Evolutionary conservation across 2,113 vertebrate species (phyloP).

Genomic region (Pelobates fuscus): DNA sequence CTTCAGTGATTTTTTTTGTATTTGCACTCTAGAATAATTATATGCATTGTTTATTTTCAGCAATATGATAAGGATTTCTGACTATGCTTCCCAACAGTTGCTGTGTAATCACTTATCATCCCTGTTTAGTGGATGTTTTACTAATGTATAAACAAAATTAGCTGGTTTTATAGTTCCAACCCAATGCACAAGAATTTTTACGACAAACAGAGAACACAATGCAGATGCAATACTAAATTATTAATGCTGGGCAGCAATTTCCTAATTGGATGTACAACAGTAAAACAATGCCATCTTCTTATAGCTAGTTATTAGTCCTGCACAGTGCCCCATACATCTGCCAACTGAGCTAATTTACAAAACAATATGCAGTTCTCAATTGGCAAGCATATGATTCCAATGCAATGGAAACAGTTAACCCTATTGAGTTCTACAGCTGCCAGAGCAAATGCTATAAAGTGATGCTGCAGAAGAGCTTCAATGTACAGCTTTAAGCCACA

Average conservation of each 20-base stretch:
- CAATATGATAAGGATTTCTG: background rate
- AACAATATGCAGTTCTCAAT: conserved; percentile 9
- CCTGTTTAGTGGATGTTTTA: background rate
- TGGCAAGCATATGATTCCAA: conserved; percentile 6
- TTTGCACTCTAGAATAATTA: no score
- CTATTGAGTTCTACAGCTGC: background rate
- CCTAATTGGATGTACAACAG: conserved; percentile 15
- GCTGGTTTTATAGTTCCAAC: background rate
- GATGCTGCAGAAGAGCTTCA: background rate
- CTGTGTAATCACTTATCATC: background rate
- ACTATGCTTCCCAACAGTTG: background rate
- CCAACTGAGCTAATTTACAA: conserved; percentile 32
- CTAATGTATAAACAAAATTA: background rate
- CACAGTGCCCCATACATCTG: conserved; percentile 2
- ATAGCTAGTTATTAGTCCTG: conserved; percentile 28
- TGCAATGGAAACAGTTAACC: conserved; percentile 6
- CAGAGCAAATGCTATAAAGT: background rate
- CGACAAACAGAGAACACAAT: conserved; percentile 4
- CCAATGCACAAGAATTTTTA: conserved; percentile 10
- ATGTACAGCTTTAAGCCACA: background rate
- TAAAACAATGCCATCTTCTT: conserved; percentile 21
- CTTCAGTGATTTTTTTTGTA: no score
- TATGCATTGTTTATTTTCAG: background rate
- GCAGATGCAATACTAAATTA: conserved; percentile 16
- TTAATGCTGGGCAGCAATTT: conserved; percentile 18